phyloP scores from a whole-genome alignment of 2,113 vertebrate species.

The Proteles cristata region DNA sequence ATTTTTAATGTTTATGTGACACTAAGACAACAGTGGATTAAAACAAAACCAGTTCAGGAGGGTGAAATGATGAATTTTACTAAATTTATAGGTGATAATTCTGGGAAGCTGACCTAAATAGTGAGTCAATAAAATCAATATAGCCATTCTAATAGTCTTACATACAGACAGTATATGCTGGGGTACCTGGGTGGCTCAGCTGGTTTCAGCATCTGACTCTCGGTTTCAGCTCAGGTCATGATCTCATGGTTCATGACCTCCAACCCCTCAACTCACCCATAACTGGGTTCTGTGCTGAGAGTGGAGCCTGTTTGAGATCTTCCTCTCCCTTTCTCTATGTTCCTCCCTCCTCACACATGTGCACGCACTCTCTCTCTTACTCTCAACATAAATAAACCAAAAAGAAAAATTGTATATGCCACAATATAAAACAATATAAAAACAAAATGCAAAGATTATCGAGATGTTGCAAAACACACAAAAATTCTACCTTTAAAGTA shows the following conservation, averaged over 20 bases:
- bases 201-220: too few relatives aligned
- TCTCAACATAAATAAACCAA: too few relatives aligned
- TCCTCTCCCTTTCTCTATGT: too few relatives aligned
- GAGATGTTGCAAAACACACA: not conserved
- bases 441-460: not conserved
- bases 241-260: too few relatives aligned
- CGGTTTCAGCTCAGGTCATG: too few relatives aligned
- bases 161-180: not conserved
- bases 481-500: not conserved
- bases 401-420: too few relatives aligned
- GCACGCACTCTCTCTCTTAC: too few relatives aligned
- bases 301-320: too few relatives aligned
- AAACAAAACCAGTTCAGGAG: not conserved
- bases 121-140: not conserved
- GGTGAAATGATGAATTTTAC: not conserved
- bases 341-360: too few relatives aligned
- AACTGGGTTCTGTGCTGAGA: too few relatives aligned
- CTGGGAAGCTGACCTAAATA: not conserved
- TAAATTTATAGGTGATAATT: not conserved
- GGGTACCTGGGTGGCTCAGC: too few relatives aligned
- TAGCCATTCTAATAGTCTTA: not conserved
- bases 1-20: not conserved
- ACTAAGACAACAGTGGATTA: not conserved
- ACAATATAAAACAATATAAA: not conserved
- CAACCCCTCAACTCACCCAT: too few relatives aligned